These are phyloP conservation scores for Thumatha senex DNA, from an alignment of 2,888 invertebrate species.

Conservation along the genomic window DNA sequence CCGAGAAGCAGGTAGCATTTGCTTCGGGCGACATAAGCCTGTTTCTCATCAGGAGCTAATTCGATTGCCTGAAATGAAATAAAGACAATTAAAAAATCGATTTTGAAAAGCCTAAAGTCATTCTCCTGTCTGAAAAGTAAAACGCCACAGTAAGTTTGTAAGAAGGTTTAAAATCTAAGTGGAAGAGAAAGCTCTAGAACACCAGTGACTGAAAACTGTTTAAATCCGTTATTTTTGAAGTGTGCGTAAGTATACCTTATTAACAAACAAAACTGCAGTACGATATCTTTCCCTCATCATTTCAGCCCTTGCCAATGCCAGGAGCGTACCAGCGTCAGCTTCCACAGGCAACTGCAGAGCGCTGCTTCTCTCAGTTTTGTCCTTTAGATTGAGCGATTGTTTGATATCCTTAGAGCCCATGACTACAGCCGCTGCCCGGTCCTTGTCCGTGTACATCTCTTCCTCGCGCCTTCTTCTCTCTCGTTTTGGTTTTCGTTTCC, in stretches of 20 bases:
- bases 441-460: constrained; percentile 95
- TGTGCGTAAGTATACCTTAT: constrained; percentile 88
- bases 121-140: no score
- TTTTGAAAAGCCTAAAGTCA: not conserved
- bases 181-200: no score
- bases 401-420: constrained; percentile 95
- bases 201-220: no score
- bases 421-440: constrained; percentile 94
- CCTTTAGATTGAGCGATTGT: constrained; percentile 90
- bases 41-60: constrained; percentile 91
- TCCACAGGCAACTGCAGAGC: constrained; percentile 90
- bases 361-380: constrained; percentile 89
- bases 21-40: constrained; percentile 94
- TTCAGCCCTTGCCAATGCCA: constrained; percentile 90
- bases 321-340: constrained; percentile 89
- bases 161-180: no score
- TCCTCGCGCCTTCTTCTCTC: constrained; percentile 80
- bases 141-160: no score
- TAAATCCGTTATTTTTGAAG: no score
- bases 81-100: not conserved
- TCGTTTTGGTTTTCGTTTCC: constrained; percentile 64
- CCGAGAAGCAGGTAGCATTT: constrained; percentile 94
- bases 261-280: constrained; percentile 89
- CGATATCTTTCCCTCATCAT: constrained; percentile 89
- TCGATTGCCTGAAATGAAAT: constrained; percentile 89